Conservation (phyloP, 2,888 invertebrate species). For the Eupithecia abbreviata region DNA sequence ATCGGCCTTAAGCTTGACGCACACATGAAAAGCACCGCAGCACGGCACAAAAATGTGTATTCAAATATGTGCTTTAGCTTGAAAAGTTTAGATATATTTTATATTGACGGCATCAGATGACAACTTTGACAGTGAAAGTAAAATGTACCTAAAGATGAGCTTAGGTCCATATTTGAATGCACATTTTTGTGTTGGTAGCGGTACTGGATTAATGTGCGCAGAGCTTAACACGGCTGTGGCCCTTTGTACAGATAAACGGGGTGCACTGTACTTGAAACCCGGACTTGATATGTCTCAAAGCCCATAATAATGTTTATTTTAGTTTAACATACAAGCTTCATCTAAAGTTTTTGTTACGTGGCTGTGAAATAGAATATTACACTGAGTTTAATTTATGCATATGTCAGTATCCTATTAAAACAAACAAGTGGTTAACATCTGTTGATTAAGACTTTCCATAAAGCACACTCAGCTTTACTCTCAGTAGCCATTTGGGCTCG, state of each 20-base stretch:
- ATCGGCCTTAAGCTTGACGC: not conserved
- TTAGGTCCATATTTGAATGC: too few species aligned
- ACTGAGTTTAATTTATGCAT: slow-evolving; percentile 35
- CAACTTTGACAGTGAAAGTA: too few species aligned
- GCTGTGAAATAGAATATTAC: slow-evolving; percentile 77
- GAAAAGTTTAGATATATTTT: too few species aligned
- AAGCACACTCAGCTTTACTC: not conserved
- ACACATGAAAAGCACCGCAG: too few species aligned
- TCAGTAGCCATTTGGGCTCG: not conserved
- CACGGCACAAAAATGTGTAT: too few species aligned
- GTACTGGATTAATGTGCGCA: too few species aligned
- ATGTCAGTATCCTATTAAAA: slow-evolving; percentile 33
- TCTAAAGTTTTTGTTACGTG: slow-evolving; percentile 66
- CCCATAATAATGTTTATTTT: slow-evolving; percentile 22
- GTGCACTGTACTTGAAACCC: not conserved
- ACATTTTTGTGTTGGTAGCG: too few species aligned
- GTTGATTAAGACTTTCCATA: not conserved
- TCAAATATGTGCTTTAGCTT: too few species aligned
- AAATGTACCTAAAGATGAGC: too few species aligned
- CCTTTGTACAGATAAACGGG: not conserved
- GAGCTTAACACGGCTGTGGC: not conserved
- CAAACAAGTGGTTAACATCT: not conserved
- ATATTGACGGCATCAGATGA: too few species aligned
- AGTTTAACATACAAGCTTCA: slow-evolving; percentile 47
- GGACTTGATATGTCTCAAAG: slow-evolving; percentile 23